A percentile compares a stretch with the other conserved stretches of the same genome.
Evolutionary conservation across 2,113 vertebrate genomes (phyloP).

Genomic region (Athene noctua): DNA sequence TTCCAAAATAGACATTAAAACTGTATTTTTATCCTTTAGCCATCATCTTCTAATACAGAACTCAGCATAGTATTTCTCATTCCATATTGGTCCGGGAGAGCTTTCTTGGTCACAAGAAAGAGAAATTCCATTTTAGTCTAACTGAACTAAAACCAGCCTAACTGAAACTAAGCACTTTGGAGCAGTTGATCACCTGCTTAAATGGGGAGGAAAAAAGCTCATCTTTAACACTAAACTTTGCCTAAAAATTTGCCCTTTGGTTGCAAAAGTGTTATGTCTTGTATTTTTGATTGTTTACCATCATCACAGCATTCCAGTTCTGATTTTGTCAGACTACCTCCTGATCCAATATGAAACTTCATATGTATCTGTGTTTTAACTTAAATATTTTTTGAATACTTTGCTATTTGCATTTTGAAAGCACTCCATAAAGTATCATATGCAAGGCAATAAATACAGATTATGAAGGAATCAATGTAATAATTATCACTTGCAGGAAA

Average conservation of each 20-base stretch:
- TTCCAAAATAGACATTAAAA: background rate
- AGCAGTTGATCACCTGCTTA: background rate
- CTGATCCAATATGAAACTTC: background rate
- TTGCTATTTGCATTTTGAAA: background rate
- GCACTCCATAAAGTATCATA: background rate
- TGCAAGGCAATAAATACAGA: background rate
- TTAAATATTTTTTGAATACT: background rate
- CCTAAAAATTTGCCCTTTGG: background rate
- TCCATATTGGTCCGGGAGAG: background rate
- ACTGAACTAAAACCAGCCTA: background rate
- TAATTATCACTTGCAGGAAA: background rate
- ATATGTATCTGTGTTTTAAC: background rate
- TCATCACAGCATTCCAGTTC: background rate
- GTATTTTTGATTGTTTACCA: background rate
- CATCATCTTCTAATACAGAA: background rate
- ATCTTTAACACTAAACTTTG: background rate
- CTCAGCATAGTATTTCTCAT: background rate
- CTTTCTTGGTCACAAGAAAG: background rate
- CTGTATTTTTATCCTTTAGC: background rate
- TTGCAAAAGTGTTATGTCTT: background rate
- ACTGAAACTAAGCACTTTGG: background rate
- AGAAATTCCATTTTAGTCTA: background rate
- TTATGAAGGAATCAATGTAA: background rate
- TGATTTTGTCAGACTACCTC: background rate
- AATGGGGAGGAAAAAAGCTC: background rate